Evolutionary conservation across 2,888 invertebrate species (phyloP).

Genomic region (Xanthostigma xanthostigma): DNA sequence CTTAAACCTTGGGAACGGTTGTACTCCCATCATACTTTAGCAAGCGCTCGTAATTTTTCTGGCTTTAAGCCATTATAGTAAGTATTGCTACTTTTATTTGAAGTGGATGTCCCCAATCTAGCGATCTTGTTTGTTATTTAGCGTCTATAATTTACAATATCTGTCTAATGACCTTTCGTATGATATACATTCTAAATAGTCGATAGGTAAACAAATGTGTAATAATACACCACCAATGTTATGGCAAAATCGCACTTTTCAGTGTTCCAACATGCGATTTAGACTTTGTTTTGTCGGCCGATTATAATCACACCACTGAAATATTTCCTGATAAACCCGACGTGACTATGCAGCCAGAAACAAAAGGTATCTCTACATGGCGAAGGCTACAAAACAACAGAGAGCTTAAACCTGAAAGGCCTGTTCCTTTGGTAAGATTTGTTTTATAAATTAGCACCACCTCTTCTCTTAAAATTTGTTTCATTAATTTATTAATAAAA

Average conservation of each 20-base stretch:
- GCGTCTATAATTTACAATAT: too few relatives aligned
- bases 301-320: constrained; percentile 52
- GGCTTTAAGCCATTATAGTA: constrained; percentile 25
- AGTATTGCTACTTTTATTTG: constrained; percentile 7
- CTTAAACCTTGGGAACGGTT: constrained; percentile 30
- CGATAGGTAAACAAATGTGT: too few relatives aligned
- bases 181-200: too few relatives aligned
- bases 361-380: constrained; percentile 47
- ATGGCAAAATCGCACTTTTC: constrained; percentile 1
- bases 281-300: constrained; percentile 48
- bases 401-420: constrained; percentile 28
- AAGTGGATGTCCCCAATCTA: too few relatives aligned
- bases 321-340: constrained; percentile 47
- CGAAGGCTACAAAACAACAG: constrained; percentile 48
- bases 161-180: too few relatives aligned
- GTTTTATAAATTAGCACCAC: too few relatives aligned
- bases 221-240: too few relatives aligned
- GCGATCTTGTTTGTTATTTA: too few relatives aligned
- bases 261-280: constrained; percentile 51
- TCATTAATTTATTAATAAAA: too few relatives aligned
- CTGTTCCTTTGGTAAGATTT: constrained; percentile 14
- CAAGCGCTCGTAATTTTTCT: constrained; percentile 32
- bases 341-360: constrained; percentile 50
- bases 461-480: too few relatives aligned
- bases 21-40: constrained; percentile 36